Percentiles rank a stretch among this genome's conserved stretches.
Evolutionary conservation across 2,888 invertebrate species (phyloP).

Genomic region (Phyto melanocephala): DNA sequence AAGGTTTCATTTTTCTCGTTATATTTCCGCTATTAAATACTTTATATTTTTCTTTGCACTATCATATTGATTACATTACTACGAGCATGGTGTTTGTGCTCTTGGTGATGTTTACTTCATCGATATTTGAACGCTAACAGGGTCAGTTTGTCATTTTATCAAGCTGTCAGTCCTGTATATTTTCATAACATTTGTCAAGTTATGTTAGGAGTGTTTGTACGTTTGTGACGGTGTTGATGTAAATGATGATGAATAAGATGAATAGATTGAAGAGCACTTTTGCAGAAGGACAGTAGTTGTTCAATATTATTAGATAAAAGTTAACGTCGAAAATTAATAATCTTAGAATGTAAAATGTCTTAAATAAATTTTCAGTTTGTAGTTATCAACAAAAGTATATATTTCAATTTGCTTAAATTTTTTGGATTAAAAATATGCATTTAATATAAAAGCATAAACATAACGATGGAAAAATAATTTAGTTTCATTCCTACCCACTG

Average conservation of each 20-base stretch:
- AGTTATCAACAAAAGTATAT: too few relatives aligned
- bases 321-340: too few relatives aligned
- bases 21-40: not conserved
- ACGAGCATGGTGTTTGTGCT: not conserved
- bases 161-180: constrained; percentile 51
- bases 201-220: not conserved
- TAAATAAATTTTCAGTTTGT: too few relatives aligned
- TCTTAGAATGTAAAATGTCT: too few relatives aligned
- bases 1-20: constrained; percentile 10
- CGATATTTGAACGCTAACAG: constrained; percentile 5
- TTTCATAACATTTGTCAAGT: constrained; percentile 49
- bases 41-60: constrained; percentile 22
- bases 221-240: not conserved
- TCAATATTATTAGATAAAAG: not conserved
- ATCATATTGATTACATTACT: constrained; percentile 46
- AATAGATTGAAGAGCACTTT: not conserved
- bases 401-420: too few relatives aligned
- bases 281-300: not conserved
- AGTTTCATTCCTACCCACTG: too few relatives aligned
- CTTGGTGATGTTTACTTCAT: not conserved
- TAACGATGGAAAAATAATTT: too few relatives aligned
- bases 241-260: constrained; percentile 12
- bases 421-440: too few relatives aligned
- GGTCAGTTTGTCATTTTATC: constrained; percentile 51
- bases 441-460: too few relatives aligned